A percentile compares a stretch with the other conserved stretches of the same genome.
These are phyloP conservation scores for Macrocentrus cingulum DNA, from an alignment of 1,140 invertebrate genomes.

Conservation along the genomic window DNA sequence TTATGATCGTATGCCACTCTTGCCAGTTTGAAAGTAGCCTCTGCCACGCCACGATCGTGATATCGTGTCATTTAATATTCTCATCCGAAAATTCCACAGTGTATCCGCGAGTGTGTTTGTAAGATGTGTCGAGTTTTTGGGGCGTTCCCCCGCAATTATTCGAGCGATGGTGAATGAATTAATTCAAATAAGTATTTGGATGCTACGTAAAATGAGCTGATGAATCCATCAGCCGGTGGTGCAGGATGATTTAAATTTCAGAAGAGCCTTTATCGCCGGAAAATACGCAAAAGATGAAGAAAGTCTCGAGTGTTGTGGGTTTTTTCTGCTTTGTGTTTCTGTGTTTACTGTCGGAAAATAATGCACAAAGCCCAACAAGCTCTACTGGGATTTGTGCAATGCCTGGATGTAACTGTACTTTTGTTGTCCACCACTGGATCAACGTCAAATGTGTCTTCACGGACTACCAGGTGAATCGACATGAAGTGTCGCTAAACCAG, in stretches of 20 bases:
- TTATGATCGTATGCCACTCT: slow-evolving; percentile 32
- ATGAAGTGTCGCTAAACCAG: not conserved
- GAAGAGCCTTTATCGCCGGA: not conserved
- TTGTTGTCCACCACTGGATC: slow-evolving; percentile 62
- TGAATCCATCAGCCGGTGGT: not conserved
- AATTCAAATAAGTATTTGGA: no score
- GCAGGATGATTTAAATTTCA: no score
- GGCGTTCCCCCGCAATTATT: no score
- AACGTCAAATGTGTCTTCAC: slow-evolving; percentile 67
- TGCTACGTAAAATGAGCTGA: not conserved
- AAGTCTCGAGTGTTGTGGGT: slow-evolving; percentile 36
- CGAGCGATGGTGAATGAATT: no score
- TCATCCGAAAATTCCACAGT: not conserved
- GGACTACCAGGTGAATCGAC: slow-evolving; percentile 61
- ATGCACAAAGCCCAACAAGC: slow-evolving; percentile 32
- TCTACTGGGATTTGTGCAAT: slow-evolving; percentile 60
- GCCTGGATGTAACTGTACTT: slow-evolving; percentile 63
- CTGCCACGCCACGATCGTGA: slow-evolving; percentile 55
- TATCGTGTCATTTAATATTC: slow-evolving; percentile 31
- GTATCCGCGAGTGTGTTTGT: slow-evolving; percentile 30
- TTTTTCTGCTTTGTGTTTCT: slow-evolving; percentile 46
- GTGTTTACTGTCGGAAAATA: slow-evolving; percentile 40
- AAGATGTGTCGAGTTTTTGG: no score
- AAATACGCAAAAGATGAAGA: not conserved
- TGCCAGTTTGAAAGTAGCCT: slow-evolving; percentile 57